Conservation (phyloP, 2,888 invertebrate species). For the Chrysotoxum bicinctum region DNA sequence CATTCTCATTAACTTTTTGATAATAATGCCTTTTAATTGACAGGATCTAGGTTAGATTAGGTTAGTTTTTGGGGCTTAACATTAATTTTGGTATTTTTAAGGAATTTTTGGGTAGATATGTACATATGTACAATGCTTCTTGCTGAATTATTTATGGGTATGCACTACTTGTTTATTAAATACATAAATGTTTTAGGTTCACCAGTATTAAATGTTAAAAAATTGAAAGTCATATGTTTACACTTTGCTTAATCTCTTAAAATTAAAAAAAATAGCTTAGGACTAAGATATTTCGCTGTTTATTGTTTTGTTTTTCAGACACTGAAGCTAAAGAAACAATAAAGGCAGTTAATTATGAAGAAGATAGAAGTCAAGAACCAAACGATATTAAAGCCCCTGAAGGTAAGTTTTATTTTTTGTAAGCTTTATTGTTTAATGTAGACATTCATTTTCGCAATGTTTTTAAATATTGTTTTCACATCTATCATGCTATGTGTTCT, state of each 20-base stretch:
- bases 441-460: conserved; percentile 2
- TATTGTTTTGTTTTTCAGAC: conserved; percentile 16
- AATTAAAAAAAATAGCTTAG: not conserved
- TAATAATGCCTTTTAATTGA: no score
- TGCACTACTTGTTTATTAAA: not conserved
- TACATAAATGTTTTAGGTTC: not conserved
- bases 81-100: not conserved
- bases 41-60: no score
- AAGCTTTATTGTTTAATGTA: not conserved
- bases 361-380: not conserved
- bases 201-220: not conserved
- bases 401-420: conserved; percentile 24
- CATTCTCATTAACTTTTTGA: no score
- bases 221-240: no score
- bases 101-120: not conserved
- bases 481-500: conserved; percentile 56
- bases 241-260: not conserved
- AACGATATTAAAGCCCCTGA: not conserved
- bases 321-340: conserved; percentile 43
- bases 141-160: not conserved
- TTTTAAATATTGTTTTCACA: conserved; percentile 11
- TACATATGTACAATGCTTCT: not conserved
- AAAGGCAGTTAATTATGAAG: conserved; percentile 34
- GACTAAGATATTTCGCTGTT: not conserved
- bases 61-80: no score